Conservation (phyloP, 2,113 vertebrate genomes). For the Nasalis larvatus region DNA sequence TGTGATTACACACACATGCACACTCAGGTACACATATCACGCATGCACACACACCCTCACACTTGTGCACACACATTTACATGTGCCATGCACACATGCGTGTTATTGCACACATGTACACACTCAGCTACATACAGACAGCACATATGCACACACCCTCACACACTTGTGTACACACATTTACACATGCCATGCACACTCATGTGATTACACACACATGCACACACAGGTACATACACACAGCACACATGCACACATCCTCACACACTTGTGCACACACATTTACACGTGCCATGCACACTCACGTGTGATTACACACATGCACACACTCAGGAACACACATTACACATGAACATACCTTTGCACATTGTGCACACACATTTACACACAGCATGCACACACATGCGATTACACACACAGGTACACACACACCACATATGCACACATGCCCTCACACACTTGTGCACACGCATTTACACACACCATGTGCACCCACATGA, state of each 20-base stretch:
- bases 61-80: too few species aligned
- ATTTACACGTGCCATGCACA: too few species aligned
- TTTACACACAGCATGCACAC: background rate
- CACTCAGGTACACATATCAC: too few species aligned
- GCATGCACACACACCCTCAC: too few species aligned
- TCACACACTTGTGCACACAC: too few species aligned
- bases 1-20: too few species aligned
- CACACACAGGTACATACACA: background rate
- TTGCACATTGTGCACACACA: background rate
- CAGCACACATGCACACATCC: background rate
- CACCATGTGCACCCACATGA: background rate
- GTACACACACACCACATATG: background rate
- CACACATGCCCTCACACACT: background rate
- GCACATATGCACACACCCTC: background rate
- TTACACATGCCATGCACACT: too few species aligned
- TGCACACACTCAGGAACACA: background rate
- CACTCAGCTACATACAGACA: too few species aligned
- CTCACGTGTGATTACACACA: too few species aligned
- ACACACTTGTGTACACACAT: background rate
- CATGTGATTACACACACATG: background rate
- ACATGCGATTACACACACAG: background rate
- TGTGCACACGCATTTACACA: background rate
- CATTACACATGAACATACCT: background rate
- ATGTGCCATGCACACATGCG: fast-evolving
- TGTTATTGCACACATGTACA: too few species aligned